Conservation (phyloP, 30 jellyfish, hydroid and myxozoan species). For the Aurelia sp. region DNA sequence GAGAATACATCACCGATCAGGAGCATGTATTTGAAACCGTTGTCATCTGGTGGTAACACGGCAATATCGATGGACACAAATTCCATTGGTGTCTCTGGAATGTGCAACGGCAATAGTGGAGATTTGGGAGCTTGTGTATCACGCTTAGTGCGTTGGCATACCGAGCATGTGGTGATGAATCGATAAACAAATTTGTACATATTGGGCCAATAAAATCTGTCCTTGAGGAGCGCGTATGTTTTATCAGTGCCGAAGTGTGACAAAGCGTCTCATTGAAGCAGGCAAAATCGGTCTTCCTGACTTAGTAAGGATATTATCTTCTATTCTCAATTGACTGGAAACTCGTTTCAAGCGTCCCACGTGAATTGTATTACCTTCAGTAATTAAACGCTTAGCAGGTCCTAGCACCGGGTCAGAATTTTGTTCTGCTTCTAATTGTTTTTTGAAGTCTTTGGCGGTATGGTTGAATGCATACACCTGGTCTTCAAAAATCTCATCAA, state of each 20-base stretch:
- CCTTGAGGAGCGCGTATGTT: too few relatives aligned
- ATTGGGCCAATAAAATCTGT: too few relatives aligned
- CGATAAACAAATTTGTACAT: too few relatives aligned
- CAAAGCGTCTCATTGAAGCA: too few relatives aligned
- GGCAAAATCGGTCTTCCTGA: too few relatives aligned
- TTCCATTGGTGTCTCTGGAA: slow-evolving; percentile 19
- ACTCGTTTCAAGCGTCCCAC: slow-evolving; percentile 55
- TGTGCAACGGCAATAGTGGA: slow-evolving; percentile 24
- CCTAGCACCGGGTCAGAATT: slow-evolving; percentile 26
- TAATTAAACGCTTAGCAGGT: slow-evolving; percentile 27
- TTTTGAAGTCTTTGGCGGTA: slow-evolving; percentile 9
- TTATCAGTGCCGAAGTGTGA: too few relatives aligned
- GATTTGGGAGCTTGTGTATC: slow-evolving; percentile 16
- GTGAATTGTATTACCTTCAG: too few relatives aligned
- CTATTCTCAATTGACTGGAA: slow-evolving; percentile 31
- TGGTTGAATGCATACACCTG: slow-evolving; percentile 24
- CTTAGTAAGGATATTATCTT: too few relatives aligned
- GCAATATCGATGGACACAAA: slow-evolving; percentile 28
- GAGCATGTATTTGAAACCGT: slow-evolving; percentile 29
- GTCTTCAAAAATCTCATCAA: too few relatives aligned
- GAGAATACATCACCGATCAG: slow-evolving; percentile 41
- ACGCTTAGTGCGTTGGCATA: slow-evolving; percentile 13
- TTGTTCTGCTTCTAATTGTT: slow-evolving; percentile 29
- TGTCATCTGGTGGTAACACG: too few relatives aligned
- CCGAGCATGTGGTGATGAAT: slow-evolving; percentile 12